Percentiles rank a stretch among this genome's conserved stretches.
These are phyloP conservation scores for Physeter macrocephalus DNA, from an alignment of 2,113 vertebrate species.

Conservation along the genomic window DNA sequence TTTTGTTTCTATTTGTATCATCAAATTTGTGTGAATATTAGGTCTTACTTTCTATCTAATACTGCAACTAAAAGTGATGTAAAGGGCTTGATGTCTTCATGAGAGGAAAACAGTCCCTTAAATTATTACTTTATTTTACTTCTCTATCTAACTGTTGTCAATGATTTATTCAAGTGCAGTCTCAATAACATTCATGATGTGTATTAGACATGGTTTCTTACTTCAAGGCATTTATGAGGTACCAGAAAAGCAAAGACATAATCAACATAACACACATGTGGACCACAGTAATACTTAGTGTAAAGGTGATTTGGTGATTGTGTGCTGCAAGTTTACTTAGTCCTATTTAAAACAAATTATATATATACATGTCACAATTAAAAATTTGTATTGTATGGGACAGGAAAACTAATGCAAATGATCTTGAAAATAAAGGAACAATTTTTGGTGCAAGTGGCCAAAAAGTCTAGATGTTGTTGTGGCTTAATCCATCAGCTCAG, in stretches of 20 bases:
- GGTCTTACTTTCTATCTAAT: not conserved
- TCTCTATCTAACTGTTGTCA: not conserved
- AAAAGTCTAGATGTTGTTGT: not conserved
- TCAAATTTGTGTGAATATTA: not conserved
- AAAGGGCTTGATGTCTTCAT: not conserved
- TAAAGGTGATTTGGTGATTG: not conserved
- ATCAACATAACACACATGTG: not conserved
- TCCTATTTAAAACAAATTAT: not conserved
- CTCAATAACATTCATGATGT: not conserved
- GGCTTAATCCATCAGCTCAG: not conserved
- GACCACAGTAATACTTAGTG: not conserved
- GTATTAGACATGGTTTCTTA: not conserved
- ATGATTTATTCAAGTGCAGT: not conserved
- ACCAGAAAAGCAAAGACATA: not conserved
- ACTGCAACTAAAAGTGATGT: not conserved
- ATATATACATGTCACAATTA: not conserved
- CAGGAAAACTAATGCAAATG: not conserved
- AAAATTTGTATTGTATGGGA: not conserved
- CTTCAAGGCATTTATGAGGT: not conserved
- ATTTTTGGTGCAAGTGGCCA: no score
- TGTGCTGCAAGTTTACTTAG: not conserved
- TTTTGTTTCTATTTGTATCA: not conserved
- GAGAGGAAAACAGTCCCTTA: not conserved
- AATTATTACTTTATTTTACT: not conserved
- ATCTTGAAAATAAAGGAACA: not conserved